phyloP scores from a whole-genome alignment of 2,888 invertebrate species.

The Habroteleia sp. region DNA sequence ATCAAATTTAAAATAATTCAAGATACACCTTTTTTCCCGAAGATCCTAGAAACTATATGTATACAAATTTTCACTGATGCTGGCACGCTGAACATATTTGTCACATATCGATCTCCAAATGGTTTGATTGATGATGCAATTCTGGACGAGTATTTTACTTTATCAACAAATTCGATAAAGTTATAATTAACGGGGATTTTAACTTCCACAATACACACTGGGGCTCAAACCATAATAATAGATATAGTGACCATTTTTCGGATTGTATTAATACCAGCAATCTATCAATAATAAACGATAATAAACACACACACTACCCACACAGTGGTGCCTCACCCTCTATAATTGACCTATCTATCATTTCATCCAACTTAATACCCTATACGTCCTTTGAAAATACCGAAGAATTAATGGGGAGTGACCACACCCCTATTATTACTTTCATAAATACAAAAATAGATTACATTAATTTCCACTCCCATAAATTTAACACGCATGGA shows the following conservation, averaged over 20 bases:
- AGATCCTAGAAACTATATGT: constrained; percentile 6
- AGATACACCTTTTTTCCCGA: constrained; percentile 9
- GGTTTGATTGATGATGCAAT: background rate
- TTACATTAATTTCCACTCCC: too few species aligned
- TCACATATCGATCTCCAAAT: constrained; percentile 16
- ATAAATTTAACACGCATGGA: too few species aligned
- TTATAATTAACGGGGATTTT: constrained; percentile 16
- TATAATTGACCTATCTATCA: too few species aligned
- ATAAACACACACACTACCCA: too few species aligned
- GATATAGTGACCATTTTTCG: background rate
- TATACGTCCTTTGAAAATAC: too few species aligned
- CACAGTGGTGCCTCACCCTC: too few species aligned
- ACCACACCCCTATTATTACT: too few species aligned
- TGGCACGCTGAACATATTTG: constrained; percentile 3
- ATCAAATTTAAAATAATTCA: constrained; percentile 20
- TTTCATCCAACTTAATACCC: too few species aligned
- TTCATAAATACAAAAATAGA: too few species aligned
- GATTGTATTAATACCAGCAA: too few species aligned
- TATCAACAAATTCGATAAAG: background rate
- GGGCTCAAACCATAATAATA: background rate
- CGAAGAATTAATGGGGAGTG: too few species aligned
- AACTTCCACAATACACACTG: background rate
- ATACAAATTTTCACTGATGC: constrained; percentile 1
- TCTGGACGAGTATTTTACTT: constrained; percentile 9
- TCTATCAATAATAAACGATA: too few species aligned